phyloP scores from a whole-genome alignment of 2,113 vertebrate genomes.

The Scortum barcoo region DNA sequence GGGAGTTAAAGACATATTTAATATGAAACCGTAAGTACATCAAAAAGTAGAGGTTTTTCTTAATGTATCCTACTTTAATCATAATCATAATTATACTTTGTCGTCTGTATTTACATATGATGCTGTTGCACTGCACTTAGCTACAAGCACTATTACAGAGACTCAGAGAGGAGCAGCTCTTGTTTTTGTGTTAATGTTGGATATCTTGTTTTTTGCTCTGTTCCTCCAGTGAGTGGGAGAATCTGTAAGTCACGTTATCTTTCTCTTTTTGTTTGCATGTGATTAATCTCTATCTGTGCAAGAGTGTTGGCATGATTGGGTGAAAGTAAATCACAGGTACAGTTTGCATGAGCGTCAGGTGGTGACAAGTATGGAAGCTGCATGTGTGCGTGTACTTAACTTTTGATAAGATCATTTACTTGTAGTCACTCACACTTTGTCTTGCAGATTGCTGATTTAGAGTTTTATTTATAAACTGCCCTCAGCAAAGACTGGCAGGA shows the following conservation, averaged over 20 bases:
- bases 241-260: constrained; percentile 90
- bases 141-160: neutral
- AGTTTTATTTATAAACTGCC: neutral
- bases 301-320: neutral
- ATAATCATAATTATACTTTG: neutral
- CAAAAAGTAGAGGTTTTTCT: neutral
- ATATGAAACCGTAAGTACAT: constrained; percentile 94
- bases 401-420: neutral
- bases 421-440: neutral
- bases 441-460: neutral
- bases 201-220: constrained; percentile 73
- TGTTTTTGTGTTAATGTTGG: constrained; percentile 13
- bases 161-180: neutral
- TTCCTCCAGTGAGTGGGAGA: constrained; percentile 92
- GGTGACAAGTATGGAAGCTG: neutral
- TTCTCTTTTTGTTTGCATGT: constrained; percentile 30
- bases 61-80: neutral
- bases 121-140: neutral
- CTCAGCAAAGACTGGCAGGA: neutral
- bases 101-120: neutral
- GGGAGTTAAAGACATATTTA: constrained; percentile 92
- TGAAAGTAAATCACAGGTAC: neutral
- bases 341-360: constrained; percentile 1
- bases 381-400: neutral
- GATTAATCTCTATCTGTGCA: constrained; percentile 7